These are phyloP conservation scores for Anoplolepis gracilipes DNA, from an alignment of 1,140 invertebrate species.

Conservation along the genomic window DNA sequence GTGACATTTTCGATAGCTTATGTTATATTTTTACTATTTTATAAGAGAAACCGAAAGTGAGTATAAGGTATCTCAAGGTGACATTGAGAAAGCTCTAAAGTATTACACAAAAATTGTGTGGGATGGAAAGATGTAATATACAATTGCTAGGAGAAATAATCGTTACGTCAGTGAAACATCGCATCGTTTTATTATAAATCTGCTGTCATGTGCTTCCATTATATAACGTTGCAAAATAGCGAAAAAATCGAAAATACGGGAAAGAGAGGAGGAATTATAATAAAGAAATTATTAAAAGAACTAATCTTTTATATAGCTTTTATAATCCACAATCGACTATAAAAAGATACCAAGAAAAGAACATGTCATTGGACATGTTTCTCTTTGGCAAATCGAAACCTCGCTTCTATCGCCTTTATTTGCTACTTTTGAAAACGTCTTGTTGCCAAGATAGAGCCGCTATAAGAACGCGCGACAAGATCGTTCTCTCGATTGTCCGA, in stretches of 20 bases:
- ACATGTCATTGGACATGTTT: constrained; percentile 21
- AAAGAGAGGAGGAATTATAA: neutral
- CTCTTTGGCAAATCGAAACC: neutral
- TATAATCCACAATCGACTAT: neutral
- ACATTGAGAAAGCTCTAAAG: constrained; percentile 7
- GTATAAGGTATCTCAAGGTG: neutral
- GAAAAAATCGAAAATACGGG: neutral
- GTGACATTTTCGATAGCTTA: neutral
- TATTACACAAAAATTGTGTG: neutral
- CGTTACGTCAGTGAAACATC: constrained; percentile 4
- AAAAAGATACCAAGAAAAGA: neutral
- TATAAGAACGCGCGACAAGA: constrained; percentile 31
- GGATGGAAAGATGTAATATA: constrained; percentile 12
- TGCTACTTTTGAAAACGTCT: constrained; percentile 33
- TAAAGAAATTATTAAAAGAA: neutral
- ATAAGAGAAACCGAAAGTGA: constrained; percentile 25
- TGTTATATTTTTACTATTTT: constrained; percentile 23
- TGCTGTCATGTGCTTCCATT: neutral
- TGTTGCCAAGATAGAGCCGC: neutral
- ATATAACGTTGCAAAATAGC: neutral
- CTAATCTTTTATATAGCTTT: constrained; percentile 13
- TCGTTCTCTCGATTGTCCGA: constrained; percentile 44
- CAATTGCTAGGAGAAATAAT: constrained; percentile 36
- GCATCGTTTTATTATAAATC: constrained; percentile 13
- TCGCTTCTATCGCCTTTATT: neutral